Evolutionary conservation across 1,140 invertebrate species (phyloP), one percentile per base, ranked within the genome.

Genomic region (Zaprionus africanus): DNA sequence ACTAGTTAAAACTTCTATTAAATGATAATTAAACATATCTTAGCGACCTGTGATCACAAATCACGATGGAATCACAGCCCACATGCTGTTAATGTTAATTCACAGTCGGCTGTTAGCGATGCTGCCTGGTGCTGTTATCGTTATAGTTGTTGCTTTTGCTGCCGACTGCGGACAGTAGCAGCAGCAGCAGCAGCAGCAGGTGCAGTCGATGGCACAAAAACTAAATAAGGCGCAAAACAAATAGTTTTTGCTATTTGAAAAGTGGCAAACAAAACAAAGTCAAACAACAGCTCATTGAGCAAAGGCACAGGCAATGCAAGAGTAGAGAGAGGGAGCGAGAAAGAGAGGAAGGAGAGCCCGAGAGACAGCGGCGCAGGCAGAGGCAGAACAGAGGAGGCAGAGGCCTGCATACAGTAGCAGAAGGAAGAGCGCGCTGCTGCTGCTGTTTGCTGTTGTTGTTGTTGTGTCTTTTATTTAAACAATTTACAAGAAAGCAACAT

Each of bases 401-500:
- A 46, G 34, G 34, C 24, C 22, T 9, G 22, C 24, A 60, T 36
- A 59, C 58, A 75, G 43, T 31, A 54, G 36, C 24, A 74, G 57
- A 28, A 73, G 46, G 36, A 28, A 49, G 59, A 15, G 34, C 22
- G 7, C 41, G 41, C 41, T 46, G n/a, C 41, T 43, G n/a, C 49
- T 36, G 17, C 22, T 34, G 34, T 28, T 53, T 69, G 46, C 26
- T 56, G 64, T 26, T 54, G 38, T 34, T 51, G 73, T 61, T 84
- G 82, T 78, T 84, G 71, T 87, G 84, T 88, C 79, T 87, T 87
- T 90, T 90, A 86, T 90, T 90, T 90, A 90, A 90, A 90, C 86
- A 90, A 90, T 90, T 90, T 90, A 90, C 85, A 90, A 90, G 86
- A 90, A 90, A 86, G 86, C 85, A 90, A 90, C 86, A 90, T 90